Evolutionary conservation across 2,797 vertebrate species (phyloP).

Genomic region (Lithobates pipiens): DNA sequence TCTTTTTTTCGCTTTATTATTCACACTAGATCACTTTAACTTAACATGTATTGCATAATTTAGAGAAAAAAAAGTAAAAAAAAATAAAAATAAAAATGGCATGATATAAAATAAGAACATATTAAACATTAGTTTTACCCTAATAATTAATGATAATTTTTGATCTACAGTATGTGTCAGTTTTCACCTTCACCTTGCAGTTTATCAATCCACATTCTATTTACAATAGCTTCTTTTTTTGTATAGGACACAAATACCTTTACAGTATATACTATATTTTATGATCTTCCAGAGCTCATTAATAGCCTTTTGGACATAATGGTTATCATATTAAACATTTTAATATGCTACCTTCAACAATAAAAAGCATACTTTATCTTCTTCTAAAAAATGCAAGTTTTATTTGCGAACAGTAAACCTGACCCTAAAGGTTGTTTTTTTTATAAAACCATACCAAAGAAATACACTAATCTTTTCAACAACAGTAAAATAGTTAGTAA

Average conservation of each 20-base stretch:
- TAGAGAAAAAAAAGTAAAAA: too few species aligned
- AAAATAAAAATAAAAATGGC: too few species aligned
- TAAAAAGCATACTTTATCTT: not conserved
- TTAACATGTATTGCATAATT: too few species aligned
- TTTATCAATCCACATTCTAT: not conserved
- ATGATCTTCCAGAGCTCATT: not conserved
- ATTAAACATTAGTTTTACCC: not conserved
- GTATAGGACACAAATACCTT: not conserved
- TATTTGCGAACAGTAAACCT: not conserved
- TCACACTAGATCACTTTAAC: too few species aligned
- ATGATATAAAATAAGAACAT: too few species aligned
- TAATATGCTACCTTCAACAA: not conserved
- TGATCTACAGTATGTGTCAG: not conserved
- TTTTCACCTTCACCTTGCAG: not conserved
- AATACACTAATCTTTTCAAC: not conserved
- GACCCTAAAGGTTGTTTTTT: not conserved
- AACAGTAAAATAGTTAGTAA: slow-evolving; percentile 14
- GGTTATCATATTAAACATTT: not conserved
- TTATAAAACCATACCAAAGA: not conserved
- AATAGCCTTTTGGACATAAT: not conserved
- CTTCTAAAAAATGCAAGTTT: not conserved
- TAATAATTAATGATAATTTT: not conserved
- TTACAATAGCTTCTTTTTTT: not conserved
- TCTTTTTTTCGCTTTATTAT: too few species aligned
- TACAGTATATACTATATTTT: not conserved